phyloP scores from a whole-genome alignment of 1,140 invertebrate genomes.

The Ostrea denselamellosa region DNA sequence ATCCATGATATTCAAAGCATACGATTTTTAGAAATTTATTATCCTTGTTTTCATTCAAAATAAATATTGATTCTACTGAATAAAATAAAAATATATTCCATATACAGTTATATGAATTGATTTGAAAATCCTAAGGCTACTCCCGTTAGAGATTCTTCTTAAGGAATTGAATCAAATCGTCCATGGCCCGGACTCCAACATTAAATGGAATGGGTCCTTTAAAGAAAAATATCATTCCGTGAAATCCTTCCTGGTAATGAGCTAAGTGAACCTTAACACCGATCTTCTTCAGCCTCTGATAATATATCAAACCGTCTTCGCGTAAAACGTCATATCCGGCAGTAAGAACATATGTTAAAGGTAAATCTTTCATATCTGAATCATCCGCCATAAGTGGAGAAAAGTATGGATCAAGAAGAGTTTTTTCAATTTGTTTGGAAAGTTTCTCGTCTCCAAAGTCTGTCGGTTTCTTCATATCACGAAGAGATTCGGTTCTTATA shows the following conservation, averaged over 20 bases:
- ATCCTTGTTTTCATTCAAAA: too few species aligned
- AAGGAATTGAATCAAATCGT: slow-evolving; percentile 62
- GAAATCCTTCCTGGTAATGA: slow-evolving; percentile 67
- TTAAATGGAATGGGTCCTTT: slow-evolving; percentile 64
- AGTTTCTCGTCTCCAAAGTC: slow-evolving; percentile 61
- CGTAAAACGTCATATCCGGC: slow-evolving; percentile 71
- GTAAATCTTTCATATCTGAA: slow-evolving; percentile 58
- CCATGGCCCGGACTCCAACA: slow-evolving; percentile 64
- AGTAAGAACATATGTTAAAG: slow-evolving; percentile 66
- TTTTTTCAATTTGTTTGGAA: slow-evolving; percentile 59
- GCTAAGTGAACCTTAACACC: slow-evolving; percentile 65
- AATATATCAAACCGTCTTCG: slow-evolving; percentile 70
- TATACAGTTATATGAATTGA: too few species aligned
- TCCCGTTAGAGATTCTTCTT: slow-evolving; percentile 55
- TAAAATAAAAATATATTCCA: too few species aligned
- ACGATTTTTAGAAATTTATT: too few species aligned
- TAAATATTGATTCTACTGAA: too few species aligned
- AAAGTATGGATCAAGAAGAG: slow-evolving; percentile 66
- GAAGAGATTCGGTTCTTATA: slow-evolving; percentile 61
- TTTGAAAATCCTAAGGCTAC: background rate
- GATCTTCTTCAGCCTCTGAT: slow-evolving; percentile 61
- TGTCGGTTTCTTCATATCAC: slow-evolving; percentile 58
- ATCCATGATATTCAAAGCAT: too few species aligned
- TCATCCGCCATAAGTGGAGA: slow-evolving; percentile 66
- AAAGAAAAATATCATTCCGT: slow-evolving; percentile 71